Percentiles rank a stretch among this genome's conserved stretches.
Evolutionary conservation across 1,140 invertebrate genomes (phyloP).

Genomic region (Hycleus phaleratus): DNA sequence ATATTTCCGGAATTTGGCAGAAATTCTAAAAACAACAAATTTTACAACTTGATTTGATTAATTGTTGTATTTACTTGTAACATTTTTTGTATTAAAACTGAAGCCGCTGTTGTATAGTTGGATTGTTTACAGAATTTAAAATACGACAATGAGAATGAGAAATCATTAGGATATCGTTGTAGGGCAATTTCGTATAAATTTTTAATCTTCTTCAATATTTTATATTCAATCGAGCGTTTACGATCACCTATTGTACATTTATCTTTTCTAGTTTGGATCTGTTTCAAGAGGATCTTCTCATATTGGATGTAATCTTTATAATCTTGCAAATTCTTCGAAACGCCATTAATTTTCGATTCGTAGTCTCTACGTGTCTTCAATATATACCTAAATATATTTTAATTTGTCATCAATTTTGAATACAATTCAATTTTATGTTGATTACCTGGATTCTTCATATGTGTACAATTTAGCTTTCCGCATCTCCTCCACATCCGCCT

Average conservation of each 20-base stretch:
- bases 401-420: not conserved
- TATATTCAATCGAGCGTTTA: slow-evolving; percentile 23
- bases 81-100: slow-evolving; percentile 24
- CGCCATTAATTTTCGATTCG: slow-evolving; percentile 26
- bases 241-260: slow-evolving; percentile 19
- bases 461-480: too few species aligned
- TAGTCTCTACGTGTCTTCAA: slow-evolving; percentile 22
- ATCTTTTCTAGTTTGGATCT: slow-evolving; percentile 18
- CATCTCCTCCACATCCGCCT: too few species aligned
- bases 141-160: slow-evolving; percentile 21
- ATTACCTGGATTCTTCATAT: too few species aligned
- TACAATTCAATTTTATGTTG: too few species aligned
- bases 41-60: not conserved
- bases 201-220: slow-evolving; percentile 26
- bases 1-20: slow-evolving; percentile 17
- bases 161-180: slow-evolving; percentile 26
- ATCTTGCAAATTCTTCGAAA: slow-evolving; percentile 23
- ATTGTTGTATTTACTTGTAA: slow-evolving; percentile 17
- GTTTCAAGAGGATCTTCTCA: slow-evolving; percentile 23
- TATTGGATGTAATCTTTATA: slow-evolving; percentile 26
- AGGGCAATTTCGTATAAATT: slow-evolving; percentile 25
- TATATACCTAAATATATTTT: slow-evolving; percentile 18
- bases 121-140: slow-evolving; percentile 29
- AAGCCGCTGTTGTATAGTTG: slow-evolving; percentile 17
- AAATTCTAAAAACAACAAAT: slow-evolving; percentile 13